phyloP scores from a whole-genome alignment of 2,888 invertebrate species.

The Chrysodeixis includens region DNA sequence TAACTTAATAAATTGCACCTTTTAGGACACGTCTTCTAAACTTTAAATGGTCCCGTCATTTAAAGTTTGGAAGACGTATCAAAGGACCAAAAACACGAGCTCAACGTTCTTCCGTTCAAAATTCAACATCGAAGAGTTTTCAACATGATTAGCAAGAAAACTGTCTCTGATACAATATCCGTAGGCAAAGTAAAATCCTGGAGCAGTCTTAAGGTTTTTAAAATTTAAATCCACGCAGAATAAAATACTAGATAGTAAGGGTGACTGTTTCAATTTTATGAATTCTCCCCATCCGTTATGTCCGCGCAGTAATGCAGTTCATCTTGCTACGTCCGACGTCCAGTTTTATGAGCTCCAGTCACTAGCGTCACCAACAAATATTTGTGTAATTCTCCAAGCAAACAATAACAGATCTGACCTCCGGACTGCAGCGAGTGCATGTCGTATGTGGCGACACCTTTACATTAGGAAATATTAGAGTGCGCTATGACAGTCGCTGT shows the following conservation, averaged over 20 bases:
- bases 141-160: not conserved
- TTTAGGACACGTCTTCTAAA: constrained; percentile 1
- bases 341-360: constrained; percentile 1
- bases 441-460: constrained; percentile 24
- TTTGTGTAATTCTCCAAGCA: not conserved
- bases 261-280: constrained; percentile 1
- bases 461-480: constrained; percentile 50
- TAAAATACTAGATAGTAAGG: not conserved
- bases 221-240: not conserved
- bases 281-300: not conserved
- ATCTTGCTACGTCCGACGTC: not conserved
- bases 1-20: not conserved
- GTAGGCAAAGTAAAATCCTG: not conserved
- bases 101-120: not conserved
- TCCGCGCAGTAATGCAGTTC: not conserved
- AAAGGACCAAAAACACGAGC: not conserved
- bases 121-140: not conserved
- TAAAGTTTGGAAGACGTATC: not conserved
- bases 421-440: not conserved
- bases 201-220: not conserved
- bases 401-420: not conserved
- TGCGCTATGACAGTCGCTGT: constrained; percentile 42
- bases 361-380: not conserved
- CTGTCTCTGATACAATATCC: not conserved
- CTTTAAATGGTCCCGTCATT: too few species aligned